Conservation (phyloP, 2,113 vertebrate species). For the Trematocara stigmaticum region DNA sequence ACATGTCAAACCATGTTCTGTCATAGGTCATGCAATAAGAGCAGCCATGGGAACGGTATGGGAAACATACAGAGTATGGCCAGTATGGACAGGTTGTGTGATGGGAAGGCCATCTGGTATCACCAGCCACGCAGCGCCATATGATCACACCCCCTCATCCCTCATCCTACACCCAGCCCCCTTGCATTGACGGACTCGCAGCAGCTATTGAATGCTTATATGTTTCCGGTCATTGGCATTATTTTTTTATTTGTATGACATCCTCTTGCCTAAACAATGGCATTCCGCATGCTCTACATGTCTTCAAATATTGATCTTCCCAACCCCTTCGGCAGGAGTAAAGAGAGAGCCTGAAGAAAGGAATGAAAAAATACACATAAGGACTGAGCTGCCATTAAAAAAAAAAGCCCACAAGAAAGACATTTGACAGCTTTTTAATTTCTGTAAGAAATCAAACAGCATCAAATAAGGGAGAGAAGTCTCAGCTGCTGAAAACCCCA, state of each 20-base stretch:
- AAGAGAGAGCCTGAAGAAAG: not conserved
- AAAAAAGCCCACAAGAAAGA: not conserved
- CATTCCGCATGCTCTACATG: constrained; percentile 53
- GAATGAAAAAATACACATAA: not conserved
- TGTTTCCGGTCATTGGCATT: constrained; percentile 65
- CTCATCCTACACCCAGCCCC: not conserved
- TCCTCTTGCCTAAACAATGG: constrained; percentile 18
- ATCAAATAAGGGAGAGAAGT: not conserved
- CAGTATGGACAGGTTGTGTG: not conserved
- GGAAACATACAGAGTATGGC: constrained; percentile 24
- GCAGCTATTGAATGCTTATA: constrained; percentile 16
- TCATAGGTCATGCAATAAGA: constrained; percentile 31
- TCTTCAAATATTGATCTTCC: constrained; percentile 61
- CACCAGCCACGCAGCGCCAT: not conserved
- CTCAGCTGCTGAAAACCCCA: constrained; percentile 22
- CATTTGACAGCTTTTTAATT: constrained; percentile 42
- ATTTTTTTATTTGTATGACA: constrained; percentile 10
- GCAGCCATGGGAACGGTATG: constrained; percentile 17
- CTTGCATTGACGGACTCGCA: not conserved
- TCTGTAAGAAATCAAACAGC: constrained; percentile 31
- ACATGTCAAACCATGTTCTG: constrained; percentile 22
- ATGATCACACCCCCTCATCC: not conserved
- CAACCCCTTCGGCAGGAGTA: constrained; percentile 5
- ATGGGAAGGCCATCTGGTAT: constrained; percentile 48
- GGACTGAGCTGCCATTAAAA: not conserved